These are phyloP conservation scores for Penaeus japonicus DNA, from an alignment of 1,140 invertebrate genomes.

Conservation along the genomic window DNA sequence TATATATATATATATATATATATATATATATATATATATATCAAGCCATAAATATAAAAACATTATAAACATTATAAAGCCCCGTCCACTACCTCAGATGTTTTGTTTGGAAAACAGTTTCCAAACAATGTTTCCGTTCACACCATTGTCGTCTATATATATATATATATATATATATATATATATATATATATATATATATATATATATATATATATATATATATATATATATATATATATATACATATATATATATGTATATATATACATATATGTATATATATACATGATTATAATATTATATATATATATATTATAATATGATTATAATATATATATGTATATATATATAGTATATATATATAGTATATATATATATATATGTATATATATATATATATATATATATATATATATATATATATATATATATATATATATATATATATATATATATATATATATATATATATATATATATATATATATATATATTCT, in stretches of 20 bases:
- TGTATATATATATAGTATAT: no score
- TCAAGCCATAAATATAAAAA: no score
- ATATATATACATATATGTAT: background rate
- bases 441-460: slow-evolving; percentile 15
- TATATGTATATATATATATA: slow-evolving; percentile 10
- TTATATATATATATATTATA: no score
- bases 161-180: slow-evolving; percentile 18
- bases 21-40: no score
- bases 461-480: background rate
- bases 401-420: slow-evolving; percentile 8
- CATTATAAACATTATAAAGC: no score
- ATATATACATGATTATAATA: background rate
- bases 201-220: slow-evolving; percentile 27
- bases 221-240: slow-evolving; percentile 20
- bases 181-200: slow-evolving; percentile 22
- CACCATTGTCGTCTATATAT: no score
- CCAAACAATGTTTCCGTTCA: no score
- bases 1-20: no score
- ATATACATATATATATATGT: background rate
- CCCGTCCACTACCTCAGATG: no score
- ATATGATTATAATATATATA: no score
- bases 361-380: background rate
- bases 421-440: slow-evolving; percentile 17
- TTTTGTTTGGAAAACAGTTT: no score
- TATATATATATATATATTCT: background rate